These are phyloP conservation scores for Diaphora mendica DNA, from an alignment of 2,888 invertebrate genomes.

Conservation along the genomic window DNA sequence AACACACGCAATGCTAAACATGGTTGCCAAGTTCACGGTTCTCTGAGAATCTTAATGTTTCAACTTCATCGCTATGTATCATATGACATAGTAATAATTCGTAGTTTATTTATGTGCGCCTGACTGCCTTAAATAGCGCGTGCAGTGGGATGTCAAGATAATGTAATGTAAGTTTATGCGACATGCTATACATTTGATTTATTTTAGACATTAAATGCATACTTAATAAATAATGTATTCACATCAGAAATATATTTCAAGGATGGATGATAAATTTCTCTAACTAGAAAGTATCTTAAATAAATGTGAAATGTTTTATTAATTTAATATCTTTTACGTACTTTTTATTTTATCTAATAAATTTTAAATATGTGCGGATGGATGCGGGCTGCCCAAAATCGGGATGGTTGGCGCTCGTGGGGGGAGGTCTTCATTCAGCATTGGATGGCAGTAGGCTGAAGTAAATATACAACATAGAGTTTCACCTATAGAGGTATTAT, in stretches of 20 bases:
- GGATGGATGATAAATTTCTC: background rate
- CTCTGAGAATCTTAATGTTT: slow-evolving; percentile 14
- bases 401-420: no score
- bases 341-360: no score
- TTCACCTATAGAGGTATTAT: no score
- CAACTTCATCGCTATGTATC: slow-evolving; percentile 18
- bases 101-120: slow-evolving; percentile 29
- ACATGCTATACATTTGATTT: background rate
- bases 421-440: no score
- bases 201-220: background rate
- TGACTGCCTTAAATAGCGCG: slow-evolving; percentile 17
- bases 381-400: no score
- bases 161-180: background rate
- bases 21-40: background rate
- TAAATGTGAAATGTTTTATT: background rate
- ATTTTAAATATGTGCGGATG: background rate
- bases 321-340: no score
- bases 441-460: no score
- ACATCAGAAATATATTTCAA: background rate
- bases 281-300: background rate
- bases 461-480: no score
- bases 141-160: background rate
- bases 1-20: background rate
- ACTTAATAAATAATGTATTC: background rate
- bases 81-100: slow-evolving; percentile 30